Evolutionary conservation across 2,888 invertebrate genomes (phyloP), one percentile per base, ranked within the genome.

Genomic region (Ephialtes manifestator): DNA sequence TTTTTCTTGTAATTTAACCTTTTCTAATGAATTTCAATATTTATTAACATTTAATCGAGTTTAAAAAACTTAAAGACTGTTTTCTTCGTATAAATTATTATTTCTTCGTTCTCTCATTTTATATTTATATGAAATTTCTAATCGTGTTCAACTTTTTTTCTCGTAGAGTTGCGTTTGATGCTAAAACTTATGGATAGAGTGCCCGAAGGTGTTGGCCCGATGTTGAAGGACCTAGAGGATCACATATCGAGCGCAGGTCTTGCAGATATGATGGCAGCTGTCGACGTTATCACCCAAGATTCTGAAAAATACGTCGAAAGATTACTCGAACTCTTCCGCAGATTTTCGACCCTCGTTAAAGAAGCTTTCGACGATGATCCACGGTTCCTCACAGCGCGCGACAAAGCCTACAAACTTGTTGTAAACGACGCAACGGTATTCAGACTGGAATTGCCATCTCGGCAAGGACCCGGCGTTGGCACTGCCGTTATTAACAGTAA

Each of bases 251-350:
- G 96, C 85, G 98, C 99, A 18, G 99, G 99, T 7, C 95, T 99
- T 68, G 98, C 98, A 2, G 99, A 99, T 92, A 99, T 99, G 99
- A 97, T 98, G 78, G 98, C 98, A 15, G 98, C 98, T 46, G 99
- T 99, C 3, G 98, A 98, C 92, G 97, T 98, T 71, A 99, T 99
- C 79, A 98, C 99, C 24, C 97, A 98, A 94, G 99, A 99, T 94
- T 99, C 99, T 0, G 99, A 99, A 94, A 99, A 99, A 94, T 99
- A 99, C 95, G 99, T 99, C 7, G 99, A 99, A 94, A 96, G 99
- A 88, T 95, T 99, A 87, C 95, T 99, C 90, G 97, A 98, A 90
- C 95, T 99, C 88, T 99, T 99, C 94, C 97, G 97, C 90, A 96
- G 97, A 91, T 99, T 99, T 94, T 99, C 99, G 94, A 95, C 96